Evolutionary conservation across 1,140 invertebrate species (phyloP).

Genomic region (Papilio aristodemus): DNA sequence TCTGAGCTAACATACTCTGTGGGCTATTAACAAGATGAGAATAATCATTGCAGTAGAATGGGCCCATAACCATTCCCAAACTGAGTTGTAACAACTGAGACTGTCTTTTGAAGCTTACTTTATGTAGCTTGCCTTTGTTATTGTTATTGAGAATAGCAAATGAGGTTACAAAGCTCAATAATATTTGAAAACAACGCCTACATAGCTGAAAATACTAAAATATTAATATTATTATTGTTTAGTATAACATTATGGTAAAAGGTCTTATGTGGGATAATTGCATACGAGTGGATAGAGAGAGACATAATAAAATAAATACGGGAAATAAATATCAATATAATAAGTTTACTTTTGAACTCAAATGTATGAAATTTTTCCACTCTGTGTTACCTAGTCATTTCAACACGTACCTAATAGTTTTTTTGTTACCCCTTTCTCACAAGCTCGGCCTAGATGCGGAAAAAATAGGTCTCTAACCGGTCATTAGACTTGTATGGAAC

Average conservation of each 20-base stretch:
- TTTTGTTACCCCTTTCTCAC: constrained; percentile 1
- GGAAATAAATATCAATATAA: too few relatives aligned
- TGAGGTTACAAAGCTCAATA: constrained; percentile 18
- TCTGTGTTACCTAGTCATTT: too few relatives aligned
- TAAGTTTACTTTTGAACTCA: too few relatives aligned
- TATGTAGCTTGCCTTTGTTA: constrained; percentile 41
- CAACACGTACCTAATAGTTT: too few relatives aligned
- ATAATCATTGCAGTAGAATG: constrained; percentile 1
- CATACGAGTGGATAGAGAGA: too few relatives aligned
- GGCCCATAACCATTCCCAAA: constrained; percentile 11
- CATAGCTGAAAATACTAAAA: constrained; percentile 13
- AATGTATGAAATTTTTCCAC: too few relatives aligned
- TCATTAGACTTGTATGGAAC: not conserved
- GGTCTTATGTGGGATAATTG: too few relatives aligned
- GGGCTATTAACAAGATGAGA: constrained; percentile 5
- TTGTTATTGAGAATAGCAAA: constrained; percentile 43
- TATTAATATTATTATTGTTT: constrained; percentile 9
- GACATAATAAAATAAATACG: too few relatives aligned
- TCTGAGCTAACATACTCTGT: not conserved
- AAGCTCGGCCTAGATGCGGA: not conserved
- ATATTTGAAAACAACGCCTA: constrained; percentile 29
- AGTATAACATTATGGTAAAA: too few relatives aligned
- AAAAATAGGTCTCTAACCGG: not conserved
- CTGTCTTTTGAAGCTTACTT: constrained; percentile 44
- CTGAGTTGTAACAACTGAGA: constrained; percentile 37